Evolutionary conservation across 2,797 vertebrate genomes (phyloP).

Genomic region (Telmatherina bonti): DNA sequence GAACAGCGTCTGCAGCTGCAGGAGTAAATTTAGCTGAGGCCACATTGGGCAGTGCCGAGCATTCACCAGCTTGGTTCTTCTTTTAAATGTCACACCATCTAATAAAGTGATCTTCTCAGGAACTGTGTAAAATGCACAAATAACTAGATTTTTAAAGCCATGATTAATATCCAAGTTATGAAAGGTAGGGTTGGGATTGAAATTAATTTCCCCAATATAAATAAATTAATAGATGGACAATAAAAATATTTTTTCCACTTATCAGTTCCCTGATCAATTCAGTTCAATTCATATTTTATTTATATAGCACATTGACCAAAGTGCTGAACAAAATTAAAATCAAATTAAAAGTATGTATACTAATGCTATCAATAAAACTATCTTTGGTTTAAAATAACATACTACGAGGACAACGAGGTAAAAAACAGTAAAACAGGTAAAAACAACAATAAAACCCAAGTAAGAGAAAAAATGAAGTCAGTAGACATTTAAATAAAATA

Average conservation of each 20-base stretch:
- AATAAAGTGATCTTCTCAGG: neutral
- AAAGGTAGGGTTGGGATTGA: neutral
- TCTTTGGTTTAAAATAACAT: too few species aligned
- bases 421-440: too few species aligned
- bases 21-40: neutral
- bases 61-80: conserved; percentile 1
- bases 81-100: neutral
- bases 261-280: neutral
- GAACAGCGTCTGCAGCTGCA: neutral
- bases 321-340: too few species aligned
- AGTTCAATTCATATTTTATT: too few species aligned
- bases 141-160: neutral
- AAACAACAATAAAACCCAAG: too few species aligned
- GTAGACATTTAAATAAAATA: too few species aligned
- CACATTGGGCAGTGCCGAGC: neutral
- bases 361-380: too few species aligned
- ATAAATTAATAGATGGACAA: neutral
- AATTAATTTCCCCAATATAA: neutral
- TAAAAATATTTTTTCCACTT: neutral
- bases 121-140: neutral
- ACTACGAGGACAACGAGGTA: too few species aligned
- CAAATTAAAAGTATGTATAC: too few species aligned
- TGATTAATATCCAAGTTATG: neutral
- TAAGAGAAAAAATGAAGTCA: too few species aligned
- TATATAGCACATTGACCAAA: too few species aligned